These are phyloP conservation scores for Trichogramma dendrolimi DNA, from an alignment of 2,888 invertebrate genomes.

Conservation along the genomic window DNA sequence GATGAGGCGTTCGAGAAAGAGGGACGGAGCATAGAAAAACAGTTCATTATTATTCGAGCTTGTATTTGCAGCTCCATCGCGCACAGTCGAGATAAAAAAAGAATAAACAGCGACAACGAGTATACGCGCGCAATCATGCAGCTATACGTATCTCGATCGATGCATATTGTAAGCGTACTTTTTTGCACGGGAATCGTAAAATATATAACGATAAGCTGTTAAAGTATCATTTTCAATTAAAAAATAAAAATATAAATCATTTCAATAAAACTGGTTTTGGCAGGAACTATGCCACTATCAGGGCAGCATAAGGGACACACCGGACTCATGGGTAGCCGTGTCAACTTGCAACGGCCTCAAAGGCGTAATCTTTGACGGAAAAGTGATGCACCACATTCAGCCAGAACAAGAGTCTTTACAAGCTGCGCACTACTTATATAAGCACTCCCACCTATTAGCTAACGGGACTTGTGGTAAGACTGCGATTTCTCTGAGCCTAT, in stretches of 20 bases:
- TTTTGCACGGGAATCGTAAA: too few relatives aligned
- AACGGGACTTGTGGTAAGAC: conserved; percentile 60
- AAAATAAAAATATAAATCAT: not conserved
- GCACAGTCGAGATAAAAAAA: too few relatives aligned
- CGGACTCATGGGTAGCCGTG: conserved; percentile 75
- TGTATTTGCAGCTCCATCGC: too few relatives aligned
- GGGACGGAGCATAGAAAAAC: too few relatives aligned
- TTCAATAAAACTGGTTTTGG: conserved; percentile 32
- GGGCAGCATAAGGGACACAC: conserved; percentile 67
- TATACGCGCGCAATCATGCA: too few relatives aligned
- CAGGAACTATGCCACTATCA: conserved; percentile 77
- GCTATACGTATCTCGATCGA: too few relatives aligned
- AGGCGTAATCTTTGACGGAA: conserved; percentile 77
- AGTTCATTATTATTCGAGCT: too few relatives aligned
- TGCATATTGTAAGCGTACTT: too few relatives aligned
- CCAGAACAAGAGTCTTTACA: conserved; percentile 53
- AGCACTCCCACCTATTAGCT: conserved; percentile 60
- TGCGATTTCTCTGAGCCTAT: conserved; percentile 17
- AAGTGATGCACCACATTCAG: conserved; percentile 71
- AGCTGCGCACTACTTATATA: conserved; percentile 63
- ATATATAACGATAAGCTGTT: too few relatives aligned
- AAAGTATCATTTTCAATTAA: too few relatives aligned
- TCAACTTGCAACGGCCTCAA: conserved; percentile 76
- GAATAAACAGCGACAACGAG: too few relatives aligned
- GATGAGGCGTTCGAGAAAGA: too few relatives aligned